Conservation (phyloP, 2,888 invertebrate genomes). For the Carabus problematicus region DNA sequence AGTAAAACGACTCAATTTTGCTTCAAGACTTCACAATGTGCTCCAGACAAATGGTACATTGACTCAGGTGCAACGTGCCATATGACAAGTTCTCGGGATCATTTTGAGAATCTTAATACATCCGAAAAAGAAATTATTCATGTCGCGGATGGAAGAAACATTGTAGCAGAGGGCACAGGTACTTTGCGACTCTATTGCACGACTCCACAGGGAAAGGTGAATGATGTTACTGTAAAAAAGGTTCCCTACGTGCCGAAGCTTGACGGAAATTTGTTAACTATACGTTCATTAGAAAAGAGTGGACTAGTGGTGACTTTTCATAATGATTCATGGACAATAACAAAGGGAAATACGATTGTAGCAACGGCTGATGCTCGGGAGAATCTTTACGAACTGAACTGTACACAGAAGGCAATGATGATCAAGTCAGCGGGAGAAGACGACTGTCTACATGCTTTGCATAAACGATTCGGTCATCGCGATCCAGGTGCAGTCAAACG, state of each 20-base stretch:
- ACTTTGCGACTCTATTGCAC: not conserved
- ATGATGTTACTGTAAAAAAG: not conserved
- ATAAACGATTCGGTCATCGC: constrained; percentile 45
- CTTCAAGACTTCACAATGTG: too few relatives aligned
- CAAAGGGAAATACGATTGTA: not conserved
- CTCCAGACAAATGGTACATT: too few relatives aligned
- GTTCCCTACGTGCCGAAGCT: not conserved
- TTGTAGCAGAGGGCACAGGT: not conserved
- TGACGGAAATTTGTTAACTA: not conserved
- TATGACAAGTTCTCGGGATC: too few relatives aligned
- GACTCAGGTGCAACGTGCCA: too few relatives aligned
- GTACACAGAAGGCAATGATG: constrained; percentile 2
- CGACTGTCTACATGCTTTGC: constrained; percentile 44
- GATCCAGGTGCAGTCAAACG: constrained; percentile 20
- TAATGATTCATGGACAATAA: not conserved
- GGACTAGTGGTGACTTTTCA: not conserved
- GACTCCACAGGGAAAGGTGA: not conserved
- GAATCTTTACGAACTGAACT: constrained; percentile 2
- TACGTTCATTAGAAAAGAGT: not conserved
- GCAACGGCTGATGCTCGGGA: not conserved
- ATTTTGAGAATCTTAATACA: too few relatives aligned
- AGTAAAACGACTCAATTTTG: not conserved
- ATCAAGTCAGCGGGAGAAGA: not conserved
- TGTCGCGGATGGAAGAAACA: constrained; percentile 4
- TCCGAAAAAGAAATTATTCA: not conserved